Conservation (phyloP, 2,888 invertebrate genomes). For the Agrotis clavis region DNA sequence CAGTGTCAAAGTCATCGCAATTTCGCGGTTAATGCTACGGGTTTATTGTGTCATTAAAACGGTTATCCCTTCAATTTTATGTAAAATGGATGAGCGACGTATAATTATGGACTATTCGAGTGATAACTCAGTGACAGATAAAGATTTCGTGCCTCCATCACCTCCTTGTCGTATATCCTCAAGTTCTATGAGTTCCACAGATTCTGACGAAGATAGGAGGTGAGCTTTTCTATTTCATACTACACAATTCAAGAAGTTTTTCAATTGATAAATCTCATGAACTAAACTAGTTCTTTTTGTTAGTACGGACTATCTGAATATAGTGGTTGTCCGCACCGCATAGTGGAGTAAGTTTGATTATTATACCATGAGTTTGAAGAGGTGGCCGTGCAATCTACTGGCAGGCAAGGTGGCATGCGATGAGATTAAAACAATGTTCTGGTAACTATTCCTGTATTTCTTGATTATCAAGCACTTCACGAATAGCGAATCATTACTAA, state of each 20-base stretch:
- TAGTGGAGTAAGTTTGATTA: neutral
- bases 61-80: constrained; percentile 25
- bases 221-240: constrained; percentile 10
- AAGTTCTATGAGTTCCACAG: constrained; percentile 10
- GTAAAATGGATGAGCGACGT: constrained; percentile 20
- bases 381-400: too few species aligned
- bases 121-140: constrained; percentile 14
- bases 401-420: too few species aligned
- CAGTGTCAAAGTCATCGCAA: constrained; percentile 28
- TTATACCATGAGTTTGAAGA: too few species aligned
- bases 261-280: constrained; percentile 2
- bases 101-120: constrained; percentile 15
- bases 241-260: neutral
- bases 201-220: constrained; percentile 13
- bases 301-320: too few species aligned
- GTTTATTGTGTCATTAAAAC: constrained; percentile 18
- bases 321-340: too few species aligned
- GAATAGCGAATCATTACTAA: too few species aligned
- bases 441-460: too few species aligned
- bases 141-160: constrained; percentile 12
- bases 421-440: too few species aligned
- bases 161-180: constrained; percentile 13
- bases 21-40: constrained; percentile 24
- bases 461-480: too few species aligned
- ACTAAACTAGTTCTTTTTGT: neutral